A percentile compares a stretch with the other conserved stretches of the same genome.
phyloP scores from a whole-genome alignment of 1,140 invertebrate genomes.

The Amyelois transitella region DNA sequence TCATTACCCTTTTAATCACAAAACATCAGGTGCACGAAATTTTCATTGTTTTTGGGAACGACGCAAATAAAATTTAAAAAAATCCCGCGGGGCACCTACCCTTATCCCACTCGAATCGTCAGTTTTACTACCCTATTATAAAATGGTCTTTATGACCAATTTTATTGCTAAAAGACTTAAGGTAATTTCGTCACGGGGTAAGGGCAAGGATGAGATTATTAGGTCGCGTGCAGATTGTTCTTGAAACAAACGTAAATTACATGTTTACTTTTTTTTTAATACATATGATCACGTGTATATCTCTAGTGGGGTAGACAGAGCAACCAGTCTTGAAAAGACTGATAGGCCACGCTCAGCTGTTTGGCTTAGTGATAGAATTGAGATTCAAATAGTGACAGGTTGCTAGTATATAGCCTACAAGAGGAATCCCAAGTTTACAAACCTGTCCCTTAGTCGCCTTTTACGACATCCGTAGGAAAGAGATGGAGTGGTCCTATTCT shows the following conservation, averaged over 20 bases:
- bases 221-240: not conserved
- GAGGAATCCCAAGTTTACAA: too few species aligned
- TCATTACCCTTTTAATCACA: constrained; percentile 2
- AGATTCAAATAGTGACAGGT: too few species aligned
- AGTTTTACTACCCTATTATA: constrained; percentile 68
- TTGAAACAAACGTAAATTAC: not conserved
- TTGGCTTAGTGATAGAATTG: too few species aligned
- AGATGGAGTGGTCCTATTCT: too few species aligned
- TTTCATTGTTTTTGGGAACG: constrained; percentile 32
- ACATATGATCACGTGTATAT: too few species aligned
- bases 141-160: constrained; percentile 66
- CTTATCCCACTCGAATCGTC: constrained; percentile 32
- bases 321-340: too few species aligned
- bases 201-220: constrained; percentile 49
- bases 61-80: constrained; percentile 48
- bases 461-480: too few species aligned
- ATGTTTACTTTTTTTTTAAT: too few species aligned
- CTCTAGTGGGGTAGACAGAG: too few species aligned
- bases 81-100: constrained; percentile 27
- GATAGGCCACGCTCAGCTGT: too few species aligned
- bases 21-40: constrained; percentile 28
- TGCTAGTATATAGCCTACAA: too few species aligned
- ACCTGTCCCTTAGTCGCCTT: too few species aligned
- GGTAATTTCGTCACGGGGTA: constrained; percentile 54
- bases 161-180: constrained; percentile 65